Evolutionary conservation across 2,888 invertebrate genomes (phyloP).

Genomic region (Folsomia candida): DNA sequence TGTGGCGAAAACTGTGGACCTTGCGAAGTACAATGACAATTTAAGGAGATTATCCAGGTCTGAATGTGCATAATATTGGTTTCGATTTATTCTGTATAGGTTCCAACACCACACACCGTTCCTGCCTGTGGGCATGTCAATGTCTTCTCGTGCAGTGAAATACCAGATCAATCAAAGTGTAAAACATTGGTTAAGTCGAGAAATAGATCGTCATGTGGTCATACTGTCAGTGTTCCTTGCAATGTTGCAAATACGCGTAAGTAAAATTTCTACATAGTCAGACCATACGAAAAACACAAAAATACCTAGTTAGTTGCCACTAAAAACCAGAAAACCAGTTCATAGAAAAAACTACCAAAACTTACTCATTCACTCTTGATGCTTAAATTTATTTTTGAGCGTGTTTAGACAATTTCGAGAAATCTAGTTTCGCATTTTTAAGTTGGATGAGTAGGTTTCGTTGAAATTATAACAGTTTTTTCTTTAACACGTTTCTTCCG

Average conservation of each 20-base stretch:
- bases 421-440: no score
- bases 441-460: no score
- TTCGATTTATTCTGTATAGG: neutral
- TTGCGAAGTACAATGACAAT: constrained; percentile 17
- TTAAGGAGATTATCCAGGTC: neutral
- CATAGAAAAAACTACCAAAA: no score
- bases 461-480: no score
- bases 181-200: neutral
- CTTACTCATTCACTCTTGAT: no score
- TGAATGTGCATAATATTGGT: neutral
- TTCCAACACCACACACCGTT: neutral
- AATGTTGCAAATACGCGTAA: constrained; percentile 22
- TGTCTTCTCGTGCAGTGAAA: neutral
- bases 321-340: no score
- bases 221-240: constrained; percentile 24
- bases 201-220: constrained; percentile 16
- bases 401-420: no score
- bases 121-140: neutral
- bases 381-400: no score
- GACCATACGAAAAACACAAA: no score
- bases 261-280: no score
- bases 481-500: no score
- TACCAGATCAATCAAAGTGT: neutral
- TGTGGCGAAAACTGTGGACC: constrained; percentile 27
- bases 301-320: no score